A percentile compares a stretch with the other conserved stretches of the same genome.
These are phyloP conservation scores for Xerus inauris DNA, from an alignment of 2,113 vertebrate species.

Conservation along the genomic window DNA sequence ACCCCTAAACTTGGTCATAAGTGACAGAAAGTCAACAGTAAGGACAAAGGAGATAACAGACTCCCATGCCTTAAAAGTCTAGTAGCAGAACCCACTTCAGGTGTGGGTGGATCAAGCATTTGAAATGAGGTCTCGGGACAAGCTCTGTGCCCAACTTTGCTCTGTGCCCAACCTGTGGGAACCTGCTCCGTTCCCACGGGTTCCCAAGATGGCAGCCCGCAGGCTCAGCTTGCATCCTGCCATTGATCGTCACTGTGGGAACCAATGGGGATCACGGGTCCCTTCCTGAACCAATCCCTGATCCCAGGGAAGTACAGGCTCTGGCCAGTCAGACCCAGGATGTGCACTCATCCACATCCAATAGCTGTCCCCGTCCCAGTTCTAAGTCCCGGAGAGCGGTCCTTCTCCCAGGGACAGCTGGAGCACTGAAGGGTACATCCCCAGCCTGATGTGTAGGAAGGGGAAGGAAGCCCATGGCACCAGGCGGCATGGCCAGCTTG, in stretches of 20 bases:
- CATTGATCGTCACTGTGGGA: neutral
- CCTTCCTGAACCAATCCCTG: neutral
- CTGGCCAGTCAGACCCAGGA: neutral
- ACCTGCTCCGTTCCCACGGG: neutral
- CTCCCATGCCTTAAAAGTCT: neutral
- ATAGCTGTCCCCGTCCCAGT: neutral
- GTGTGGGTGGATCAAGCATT: neutral
- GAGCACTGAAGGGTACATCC: fast-evolving
- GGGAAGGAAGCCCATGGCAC: too few relatives aligned
- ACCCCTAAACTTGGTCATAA: neutral
- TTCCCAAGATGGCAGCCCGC: too few relatives aligned
- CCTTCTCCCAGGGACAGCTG: fast-evolving
- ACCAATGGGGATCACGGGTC: neutral
- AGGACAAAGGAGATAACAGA: neutral
- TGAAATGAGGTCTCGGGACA: neutral
- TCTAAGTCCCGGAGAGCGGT: neutral
- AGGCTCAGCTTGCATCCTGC: neutral
- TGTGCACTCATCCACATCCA: fast-evolving
- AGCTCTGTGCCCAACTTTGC: neutral
- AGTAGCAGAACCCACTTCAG: neutral
- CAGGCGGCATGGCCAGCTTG: too few relatives aligned
- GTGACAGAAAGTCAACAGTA: neutral
- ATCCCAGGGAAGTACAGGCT: too few relatives aligned
- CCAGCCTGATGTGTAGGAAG: neutral
- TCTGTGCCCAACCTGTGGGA: too few relatives aligned